These are phyloP conservation scores for Orthosia incerta DNA, from an alignment of 2,888 invertebrate genomes.

Conservation along the genomic window DNA sequence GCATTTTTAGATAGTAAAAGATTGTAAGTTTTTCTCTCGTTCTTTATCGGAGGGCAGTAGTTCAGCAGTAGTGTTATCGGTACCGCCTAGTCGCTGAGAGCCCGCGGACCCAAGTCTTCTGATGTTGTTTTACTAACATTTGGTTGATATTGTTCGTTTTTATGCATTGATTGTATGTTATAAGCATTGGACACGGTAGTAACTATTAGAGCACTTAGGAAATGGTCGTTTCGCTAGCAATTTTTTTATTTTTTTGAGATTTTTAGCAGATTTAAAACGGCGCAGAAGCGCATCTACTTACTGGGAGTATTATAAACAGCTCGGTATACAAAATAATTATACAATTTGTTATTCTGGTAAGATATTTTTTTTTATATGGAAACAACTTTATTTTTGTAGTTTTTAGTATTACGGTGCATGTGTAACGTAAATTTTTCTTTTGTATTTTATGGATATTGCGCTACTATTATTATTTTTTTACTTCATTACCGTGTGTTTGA, in stretches of 20 bases:
- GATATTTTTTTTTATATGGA: slow-evolving; percentile 87
- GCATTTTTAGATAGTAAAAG: slow-evolving; percentile 77
- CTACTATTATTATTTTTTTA: slow-evolving; percentile 87
- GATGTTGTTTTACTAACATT: slow-evolving; percentile 86
- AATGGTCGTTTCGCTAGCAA: slow-evolving; percentile 89
- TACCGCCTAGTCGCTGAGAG: slow-evolving; percentile 91
- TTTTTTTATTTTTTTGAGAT: slow-evolving; percentile 85
- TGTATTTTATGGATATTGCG: slow-evolving; percentile 85
- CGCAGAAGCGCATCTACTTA: slow-evolving; percentile 78
- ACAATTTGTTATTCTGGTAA: slow-evolving; percentile 90
- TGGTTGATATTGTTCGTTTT: slow-evolving; percentile 89
- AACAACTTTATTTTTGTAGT: slow-evolving; percentile 89
- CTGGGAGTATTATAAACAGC: slow-evolving; percentile 87
- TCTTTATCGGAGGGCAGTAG: slow-evolving; percentile 69
- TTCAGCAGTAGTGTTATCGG: slow-evolving; percentile 71
- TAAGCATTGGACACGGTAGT: slow-evolving; percentile 87
- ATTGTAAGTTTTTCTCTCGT: slow-evolving; percentile 70
- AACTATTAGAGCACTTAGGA: slow-evolving; percentile 88
- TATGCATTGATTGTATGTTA: slow-evolving; percentile 85
- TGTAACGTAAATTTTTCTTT: slow-evolving; percentile 80
- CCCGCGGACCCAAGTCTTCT: slow-evolving; percentile 85
- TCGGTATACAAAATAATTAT: slow-evolving; percentile 88
- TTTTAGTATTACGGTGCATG: slow-evolving; percentile 90
- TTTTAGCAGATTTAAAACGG: slow-evolving; percentile 78
- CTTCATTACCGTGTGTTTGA: slow-evolving; percentile 89